Conservation (phyloP, 2,113 vertebrate genomes). For the Cololabis saira region DNA sequence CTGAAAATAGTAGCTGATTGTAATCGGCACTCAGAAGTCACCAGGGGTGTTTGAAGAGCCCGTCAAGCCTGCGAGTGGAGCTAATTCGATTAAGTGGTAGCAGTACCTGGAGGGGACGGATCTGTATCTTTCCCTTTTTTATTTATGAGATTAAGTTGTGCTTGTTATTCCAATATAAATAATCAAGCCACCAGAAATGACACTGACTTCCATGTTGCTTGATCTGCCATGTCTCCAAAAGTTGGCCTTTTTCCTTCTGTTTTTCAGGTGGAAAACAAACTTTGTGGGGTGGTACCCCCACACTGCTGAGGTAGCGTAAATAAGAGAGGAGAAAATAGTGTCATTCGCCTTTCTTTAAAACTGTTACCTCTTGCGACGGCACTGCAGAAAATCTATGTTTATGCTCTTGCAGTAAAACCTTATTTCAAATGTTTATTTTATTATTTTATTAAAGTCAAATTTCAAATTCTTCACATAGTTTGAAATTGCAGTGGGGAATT, state of each 20-base stretch:
- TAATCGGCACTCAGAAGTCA: conserved; percentile 83
- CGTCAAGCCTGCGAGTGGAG: conserved; percentile 78
- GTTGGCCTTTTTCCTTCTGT: too few relatives aligned
- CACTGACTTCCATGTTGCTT: conserved; percentile 73
- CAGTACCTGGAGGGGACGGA: conserved; percentile 82
- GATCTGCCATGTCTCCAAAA: conserved; percentile 57
- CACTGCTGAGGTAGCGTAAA: too few relatives aligned
- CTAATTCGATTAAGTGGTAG: conserved; percentile 84
- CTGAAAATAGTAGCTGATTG: conserved; percentile 84
- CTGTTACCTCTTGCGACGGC: too few relatives aligned
- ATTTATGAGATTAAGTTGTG: conserved; percentile 81
- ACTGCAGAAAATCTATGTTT: too few relatives aligned
- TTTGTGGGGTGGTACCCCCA: conserved; percentile 25
- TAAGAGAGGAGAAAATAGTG: too few relatives aligned
- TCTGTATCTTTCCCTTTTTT: conserved; percentile 79
- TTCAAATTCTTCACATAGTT: not conserved
- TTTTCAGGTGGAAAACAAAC: conserved; percentile 58
- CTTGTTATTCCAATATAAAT: conserved; percentile 83
- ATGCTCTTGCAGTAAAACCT: too few relatives aligned
- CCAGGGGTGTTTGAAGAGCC: conserved; percentile 82
- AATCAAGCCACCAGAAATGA: conserved; percentile 77
- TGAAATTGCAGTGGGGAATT: not conserved
- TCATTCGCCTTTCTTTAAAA: too few relatives aligned
- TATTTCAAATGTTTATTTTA: too few relatives aligned
- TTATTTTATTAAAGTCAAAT: too few relatives aligned